Evolutionary conservation across 2,888 invertebrate genomes (phyloP).

Genomic region (Abrostola triplasia): DNA sequence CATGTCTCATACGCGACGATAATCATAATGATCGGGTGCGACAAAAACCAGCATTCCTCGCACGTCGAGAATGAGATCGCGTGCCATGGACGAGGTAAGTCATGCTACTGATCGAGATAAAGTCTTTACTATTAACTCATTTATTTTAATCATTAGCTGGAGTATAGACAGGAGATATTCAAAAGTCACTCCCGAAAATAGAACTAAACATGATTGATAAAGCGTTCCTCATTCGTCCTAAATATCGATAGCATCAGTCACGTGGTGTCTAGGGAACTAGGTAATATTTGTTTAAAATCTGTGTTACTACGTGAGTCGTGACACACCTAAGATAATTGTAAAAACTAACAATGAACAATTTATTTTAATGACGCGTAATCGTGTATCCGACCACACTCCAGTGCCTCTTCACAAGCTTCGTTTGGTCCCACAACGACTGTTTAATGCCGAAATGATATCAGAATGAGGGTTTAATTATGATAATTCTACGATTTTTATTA

Average conservation of each 20-base stretch:
- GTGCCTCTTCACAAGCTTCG: constrained; percentile 46
- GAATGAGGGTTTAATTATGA: constrained; percentile 52
- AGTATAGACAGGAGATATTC: not conserved
- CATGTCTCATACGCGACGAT: constrained; percentile 62
- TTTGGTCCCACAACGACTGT: constrained; percentile 47
- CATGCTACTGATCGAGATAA: constrained; percentile 44
- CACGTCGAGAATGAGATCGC: constrained; percentile 70
- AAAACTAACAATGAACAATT: constrained; percentile 59
- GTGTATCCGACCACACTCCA: constrained; percentile 34
- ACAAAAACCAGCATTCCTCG: constrained; percentile 79
- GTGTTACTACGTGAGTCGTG: constrained; percentile 31
- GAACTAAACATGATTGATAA: not conserved
- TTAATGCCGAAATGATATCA: constrained; percentile 49
- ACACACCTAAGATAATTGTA: constrained; percentile 50
- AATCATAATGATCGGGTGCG: constrained; percentile 64
- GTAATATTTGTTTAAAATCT: constrained; percentile 27
- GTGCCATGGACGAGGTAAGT: constrained; percentile 62
- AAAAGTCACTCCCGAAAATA: constrained; percentile 1
- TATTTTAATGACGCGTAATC: constrained; percentile 61
- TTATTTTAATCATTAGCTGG: constrained; percentile 32
- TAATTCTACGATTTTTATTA: constrained; percentile 46
- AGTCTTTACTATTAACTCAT: constrained; percentile 42
- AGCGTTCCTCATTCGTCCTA: not conserved
- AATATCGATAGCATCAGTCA: constrained; percentile 16
- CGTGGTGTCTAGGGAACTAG: constrained; percentile 30